Conservation (phyloP, 2,113 vertebrate genomes). For the Galemys pyrenaicus region DNA sequence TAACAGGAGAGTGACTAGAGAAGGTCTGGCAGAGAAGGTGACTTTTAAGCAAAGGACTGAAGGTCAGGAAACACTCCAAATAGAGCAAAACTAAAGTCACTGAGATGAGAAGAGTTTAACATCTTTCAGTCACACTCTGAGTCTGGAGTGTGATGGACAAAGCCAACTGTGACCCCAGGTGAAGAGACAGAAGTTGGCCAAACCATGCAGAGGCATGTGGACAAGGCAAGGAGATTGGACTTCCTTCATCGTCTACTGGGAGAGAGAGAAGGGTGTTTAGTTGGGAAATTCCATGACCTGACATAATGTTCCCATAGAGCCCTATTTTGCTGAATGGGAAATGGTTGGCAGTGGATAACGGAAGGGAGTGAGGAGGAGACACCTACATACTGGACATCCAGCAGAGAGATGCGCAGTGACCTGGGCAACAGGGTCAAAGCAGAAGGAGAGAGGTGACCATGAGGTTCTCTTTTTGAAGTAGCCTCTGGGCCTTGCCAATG, state of each 20-base stretch:
- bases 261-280: not conserved
- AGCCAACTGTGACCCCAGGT: not conserved
- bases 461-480: not conserved
- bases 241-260: not conserved
- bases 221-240: too few species aligned
- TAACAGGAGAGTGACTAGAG: not conserved
- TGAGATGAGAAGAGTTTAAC: not conserved
- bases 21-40: not conserved
- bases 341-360: not conserved
- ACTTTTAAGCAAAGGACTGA: not conserved
- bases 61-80: not conserved
- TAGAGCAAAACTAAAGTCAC: not conserved
- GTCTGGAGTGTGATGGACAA: not conserved
- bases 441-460: not conserved
- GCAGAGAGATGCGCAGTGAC: not conserved
- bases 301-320: not conserved
- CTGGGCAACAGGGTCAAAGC: not conserved
- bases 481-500: not conserved
- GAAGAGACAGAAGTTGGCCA: not conserved
- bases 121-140: not conserved
- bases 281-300: not conserved
- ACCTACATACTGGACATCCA: not conserved
- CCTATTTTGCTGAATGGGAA: not conserved
- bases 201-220: rapidly evolving
- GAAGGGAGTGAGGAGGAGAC: not conserved